Conservation (phyloP, 2,888 invertebrate species). For the Acronicta leporina region DNA sequence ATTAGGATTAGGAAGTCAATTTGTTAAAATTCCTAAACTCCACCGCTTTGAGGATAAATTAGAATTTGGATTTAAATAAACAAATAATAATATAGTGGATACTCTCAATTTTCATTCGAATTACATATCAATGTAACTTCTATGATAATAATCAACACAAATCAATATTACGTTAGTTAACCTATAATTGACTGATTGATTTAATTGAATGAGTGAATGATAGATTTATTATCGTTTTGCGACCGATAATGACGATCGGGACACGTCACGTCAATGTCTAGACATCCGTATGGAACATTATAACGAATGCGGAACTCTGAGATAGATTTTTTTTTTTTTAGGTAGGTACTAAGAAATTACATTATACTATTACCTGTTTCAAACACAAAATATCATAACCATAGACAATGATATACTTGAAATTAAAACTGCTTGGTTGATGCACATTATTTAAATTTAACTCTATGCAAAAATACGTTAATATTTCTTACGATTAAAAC, state of each 20-base stretch:
- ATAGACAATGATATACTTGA: neutral
- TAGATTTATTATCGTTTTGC: constrained; percentile 53
- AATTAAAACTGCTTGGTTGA: constrained; percentile 3
- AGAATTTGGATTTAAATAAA: too few species aligned
- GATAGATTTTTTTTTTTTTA: constrained; percentile 34
- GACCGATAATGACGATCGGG: constrained; percentile 45
- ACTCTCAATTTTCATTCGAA: neutral
- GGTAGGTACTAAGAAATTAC: too few species aligned
- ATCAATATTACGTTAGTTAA: constrained; percentile 50
- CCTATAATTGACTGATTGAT: constrained; percentile 47
- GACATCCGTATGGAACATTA: constrained; percentile 37
- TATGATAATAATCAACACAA: constrained; percentile 43
- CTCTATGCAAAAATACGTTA: too few species aligned
- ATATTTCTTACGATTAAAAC: too few species aligned
- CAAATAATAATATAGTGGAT: too few species aligned
- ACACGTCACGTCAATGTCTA: constrained; percentile 53
- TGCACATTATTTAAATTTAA: too few species aligned
- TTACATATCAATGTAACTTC: constrained; percentile 10
- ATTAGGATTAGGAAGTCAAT: constrained; percentile 19
- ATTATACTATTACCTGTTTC: constrained; percentile 25
- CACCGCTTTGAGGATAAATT: constrained; percentile 8
- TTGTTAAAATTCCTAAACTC: constrained; percentile 1
- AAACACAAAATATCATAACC: neutral
- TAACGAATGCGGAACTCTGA: constrained; percentile 48
- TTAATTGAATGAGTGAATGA: constrained; percentile 54